Evolutionary conservation across 2,113 vertebrate genomes (phyloP), one percentile per base, ranked within the genome.

Genomic region (Polypterus senegalus): DNA sequence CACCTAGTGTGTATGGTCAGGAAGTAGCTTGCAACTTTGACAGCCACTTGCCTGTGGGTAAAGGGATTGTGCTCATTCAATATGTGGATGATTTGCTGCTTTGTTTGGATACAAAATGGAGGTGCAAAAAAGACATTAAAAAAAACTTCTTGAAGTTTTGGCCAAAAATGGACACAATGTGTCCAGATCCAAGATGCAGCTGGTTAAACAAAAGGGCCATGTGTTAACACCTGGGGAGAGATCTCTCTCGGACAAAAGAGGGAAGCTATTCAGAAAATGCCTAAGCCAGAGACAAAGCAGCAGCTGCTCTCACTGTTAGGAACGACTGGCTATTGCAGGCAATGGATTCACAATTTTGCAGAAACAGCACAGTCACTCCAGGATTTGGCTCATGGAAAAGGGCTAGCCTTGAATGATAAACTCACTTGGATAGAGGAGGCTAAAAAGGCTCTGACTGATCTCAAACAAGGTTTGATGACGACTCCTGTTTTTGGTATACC

Each of bases 251-350:
- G 6, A 45, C 6, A 45, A 61, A 43, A 11, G 43, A 6, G 43
- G 4, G 8, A 27, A 8, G 11, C 43, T 2, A 54, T 61, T 7
- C 9, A 8, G n/a, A 8, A 6, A 6, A 7, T 5, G 43, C 51
- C 60, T 5, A 43, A 51, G 45, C 60, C 60, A 53, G 49, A 4
- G 2, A 54, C 51, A 53, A 61, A 61, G 11, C 27, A 44, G 7
- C 51, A 61, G n/a, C 52, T 61, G 60, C 44, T 61, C 49, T 43
- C 49, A 2, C 43, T 43, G 4, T 43, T 61, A 48, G 51, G 49
- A 27, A 27, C 27, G 27, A 27, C 27, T 27, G 27, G 27, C 27
- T 27, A 2, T 27, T 27, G 27, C 27, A 27, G 27, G 27, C 27
- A 27, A 27, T 27, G 27, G 27, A 27, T 27, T 27, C 27, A 27